Conservation (phyloP, 2,888 invertebrate species). For the Caenorhabditis angaria region DNA sequence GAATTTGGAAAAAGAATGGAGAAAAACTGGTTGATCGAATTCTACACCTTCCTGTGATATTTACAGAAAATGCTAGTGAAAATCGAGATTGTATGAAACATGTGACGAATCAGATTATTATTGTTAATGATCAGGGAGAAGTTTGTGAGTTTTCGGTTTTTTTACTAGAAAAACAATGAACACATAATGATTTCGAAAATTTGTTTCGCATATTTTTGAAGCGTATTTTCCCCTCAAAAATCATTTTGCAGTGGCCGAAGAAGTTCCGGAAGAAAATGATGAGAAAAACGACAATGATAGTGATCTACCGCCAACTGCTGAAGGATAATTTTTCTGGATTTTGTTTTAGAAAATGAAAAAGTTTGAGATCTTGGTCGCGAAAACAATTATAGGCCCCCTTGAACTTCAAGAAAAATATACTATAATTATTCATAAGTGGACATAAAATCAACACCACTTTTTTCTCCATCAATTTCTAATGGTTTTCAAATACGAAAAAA, state of each 20-base stretch:
- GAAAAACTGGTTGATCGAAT: constrained; percentile 16
- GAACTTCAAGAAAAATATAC: no score
- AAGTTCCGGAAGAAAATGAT: neutral
- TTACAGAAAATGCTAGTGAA: constrained; percentile 7
- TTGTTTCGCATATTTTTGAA: no score
- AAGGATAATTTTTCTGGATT: neutral
- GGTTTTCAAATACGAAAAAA: no score
- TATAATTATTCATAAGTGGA: no score
- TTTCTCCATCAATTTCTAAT: no score
- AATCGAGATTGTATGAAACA: constrained; percentile 11
- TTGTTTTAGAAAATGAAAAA: no score
- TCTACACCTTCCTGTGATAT: constrained; percentile 19
- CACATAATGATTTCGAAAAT: no score
- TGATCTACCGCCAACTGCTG: neutral
- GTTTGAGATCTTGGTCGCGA: no score
- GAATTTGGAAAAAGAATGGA: constrained; percentile 19
- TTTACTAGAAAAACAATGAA: neutral
- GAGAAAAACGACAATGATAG: neutral
- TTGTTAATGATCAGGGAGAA: constrained; percentile 25
- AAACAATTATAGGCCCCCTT: no score
- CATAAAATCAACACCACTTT: no score
- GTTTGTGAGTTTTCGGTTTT: constrained; percentile 19
- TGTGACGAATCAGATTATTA: constrained; percentile 1
- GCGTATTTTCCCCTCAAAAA: neutral
- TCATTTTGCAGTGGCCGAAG: neutral